These are phyloP conservation scores for Acrocera orbiculus DNA, from an alignment of 2,888 invertebrate species.

Conservation along the genomic window DNA sequence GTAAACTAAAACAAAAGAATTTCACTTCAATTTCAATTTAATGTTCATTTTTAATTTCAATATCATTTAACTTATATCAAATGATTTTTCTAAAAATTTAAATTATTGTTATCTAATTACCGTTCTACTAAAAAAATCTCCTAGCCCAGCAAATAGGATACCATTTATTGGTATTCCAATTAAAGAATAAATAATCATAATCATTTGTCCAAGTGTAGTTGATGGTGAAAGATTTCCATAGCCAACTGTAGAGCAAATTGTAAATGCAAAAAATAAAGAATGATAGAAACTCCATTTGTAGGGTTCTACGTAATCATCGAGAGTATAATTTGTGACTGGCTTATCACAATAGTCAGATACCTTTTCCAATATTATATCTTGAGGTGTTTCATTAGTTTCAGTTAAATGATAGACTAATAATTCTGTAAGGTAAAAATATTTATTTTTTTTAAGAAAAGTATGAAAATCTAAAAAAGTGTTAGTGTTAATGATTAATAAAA, in stretches of 20 bases:
- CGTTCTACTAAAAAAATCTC: constrained; percentile 67
- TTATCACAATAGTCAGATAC: constrained; percentile 58
- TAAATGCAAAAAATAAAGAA: constrained; percentile 79
- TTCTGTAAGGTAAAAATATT: constrained; percentile 18
- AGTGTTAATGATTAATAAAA: no score
- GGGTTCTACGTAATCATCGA: constrained; percentile 40
- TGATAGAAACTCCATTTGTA: constrained; percentile 79
- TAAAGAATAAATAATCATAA: constrained; percentile 76
- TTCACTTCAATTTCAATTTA: no score
- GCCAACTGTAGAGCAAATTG: constrained; percentile 81
- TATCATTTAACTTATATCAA: no score
- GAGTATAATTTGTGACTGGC: constrained; percentile 46
- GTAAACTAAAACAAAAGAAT: constrained; percentile 45
- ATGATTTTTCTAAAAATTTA: no score
- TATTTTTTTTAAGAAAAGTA: not conserved
- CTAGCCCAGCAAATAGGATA: constrained; percentile 57
- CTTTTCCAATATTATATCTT: constrained; percentile 30
- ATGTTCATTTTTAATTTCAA: no score
- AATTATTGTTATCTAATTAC: constrained; percentile 36
- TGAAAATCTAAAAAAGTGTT: no score
- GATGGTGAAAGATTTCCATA: constrained; percentile 82
- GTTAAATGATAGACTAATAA: constrained; percentile 22
- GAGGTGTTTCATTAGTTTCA: constrained; percentile 19
- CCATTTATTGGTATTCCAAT: constrained; percentile 43
- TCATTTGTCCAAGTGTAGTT: constrained; percentile 56